phyloP scores from a whole-genome alignment of 1,140 invertebrate genomes.

The Drosophila pachea region DNA sequence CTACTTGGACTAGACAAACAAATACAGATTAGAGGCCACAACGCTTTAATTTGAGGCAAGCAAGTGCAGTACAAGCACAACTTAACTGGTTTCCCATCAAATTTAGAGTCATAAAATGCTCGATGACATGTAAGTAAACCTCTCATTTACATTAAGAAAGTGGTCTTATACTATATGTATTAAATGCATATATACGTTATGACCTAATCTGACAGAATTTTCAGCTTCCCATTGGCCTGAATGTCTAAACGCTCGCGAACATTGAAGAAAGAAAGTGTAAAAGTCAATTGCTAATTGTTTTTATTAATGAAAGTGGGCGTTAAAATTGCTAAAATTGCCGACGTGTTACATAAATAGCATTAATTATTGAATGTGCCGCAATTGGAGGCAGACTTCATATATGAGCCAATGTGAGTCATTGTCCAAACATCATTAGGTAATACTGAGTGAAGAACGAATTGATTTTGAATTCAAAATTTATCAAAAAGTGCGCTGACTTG shows the following conservation, averaged over 20 bases:
- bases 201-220: background rate
- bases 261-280: conserved; percentile 48
- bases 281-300: conserved; percentile 41
- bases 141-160: background rate
- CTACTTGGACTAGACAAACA: too few species aligned
- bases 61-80: too few species aligned
- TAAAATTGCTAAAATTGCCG: conserved; percentile 40
- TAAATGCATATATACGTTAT: background rate
- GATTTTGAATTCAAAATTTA: background rate
- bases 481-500: conserved; percentile 2
- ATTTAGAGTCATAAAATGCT: too few species aligned
- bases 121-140: too few species aligned
- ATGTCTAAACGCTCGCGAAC: conserved; percentile 4
- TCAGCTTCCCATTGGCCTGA: background rate
- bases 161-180: background rate
- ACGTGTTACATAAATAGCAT: conserved; percentile 11
- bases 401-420: background rate
- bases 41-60: too few species aligned
- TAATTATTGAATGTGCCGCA: conserved; percentile 36
- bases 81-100: too few species aligned
- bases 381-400: conserved; percentile 25
- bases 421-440: conserved; percentile 1
- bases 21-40: too few species aligned
- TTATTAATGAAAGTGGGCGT: conserved; percentile 50
- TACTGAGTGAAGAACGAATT: background rate